Conservation (phyloP, 2,888 invertebrate species). For the Pollenia angustigena region DNA sequence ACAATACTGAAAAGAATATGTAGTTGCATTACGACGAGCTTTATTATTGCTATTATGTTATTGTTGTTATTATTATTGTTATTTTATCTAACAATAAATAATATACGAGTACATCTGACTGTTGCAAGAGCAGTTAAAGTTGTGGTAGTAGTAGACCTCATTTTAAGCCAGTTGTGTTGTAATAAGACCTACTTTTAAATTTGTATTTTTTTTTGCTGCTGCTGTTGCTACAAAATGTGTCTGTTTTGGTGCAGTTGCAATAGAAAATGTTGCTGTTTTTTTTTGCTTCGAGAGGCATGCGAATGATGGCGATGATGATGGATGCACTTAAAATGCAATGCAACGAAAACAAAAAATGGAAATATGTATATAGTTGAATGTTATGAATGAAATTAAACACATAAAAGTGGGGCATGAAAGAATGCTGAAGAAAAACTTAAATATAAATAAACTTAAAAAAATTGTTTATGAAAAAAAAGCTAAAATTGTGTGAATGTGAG, state of each 20-base stretch:
- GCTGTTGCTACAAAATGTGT: slow-evolving; percentile 43
- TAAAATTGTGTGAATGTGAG: slow-evolving; percentile 25
- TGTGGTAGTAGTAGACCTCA: slow-evolving; percentile 51
- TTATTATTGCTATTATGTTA: slow-evolving; percentile 39
- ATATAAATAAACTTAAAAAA: background rate
- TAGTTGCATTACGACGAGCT: slow-evolving; percentile 35
- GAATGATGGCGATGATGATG: slow-evolving; percentile 59
- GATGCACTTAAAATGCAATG: slow-evolving; percentile 60
- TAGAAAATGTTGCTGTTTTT: slow-evolving; percentile 20
- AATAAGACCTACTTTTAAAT: slow-evolving; percentile 64
- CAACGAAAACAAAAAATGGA: background rate
- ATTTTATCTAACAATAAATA: slow-evolving; percentile 59
- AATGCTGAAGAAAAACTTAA: slow-evolving; percentile 43
- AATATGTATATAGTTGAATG: slow-evolving; percentile 36
- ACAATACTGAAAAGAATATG: slow-evolving; percentile 27
- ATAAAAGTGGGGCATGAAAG: slow-evolving; percentile 54
- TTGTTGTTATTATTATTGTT: slow-evolving; percentile 37
- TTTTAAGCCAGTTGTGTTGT: slow-evolving; percentile 66
- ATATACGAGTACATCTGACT: slow-evolving; percentile 37
- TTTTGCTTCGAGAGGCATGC: slow-evolving; percentile 35
- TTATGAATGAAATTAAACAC: slow-evolving; percentile 63
- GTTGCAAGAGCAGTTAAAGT: slow-evolving; percentile 24
- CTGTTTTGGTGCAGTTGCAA: slow-evolving; percentile 59
- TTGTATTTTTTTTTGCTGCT: slow-evolving; percentile 34
- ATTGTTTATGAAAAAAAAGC: background rate